Evolutionary conservation across 2,888 invertebrate genomes (phyloP), one percentile per base, ranked within the genome.

Genomic region (Agapostemon virescens): DNA sequence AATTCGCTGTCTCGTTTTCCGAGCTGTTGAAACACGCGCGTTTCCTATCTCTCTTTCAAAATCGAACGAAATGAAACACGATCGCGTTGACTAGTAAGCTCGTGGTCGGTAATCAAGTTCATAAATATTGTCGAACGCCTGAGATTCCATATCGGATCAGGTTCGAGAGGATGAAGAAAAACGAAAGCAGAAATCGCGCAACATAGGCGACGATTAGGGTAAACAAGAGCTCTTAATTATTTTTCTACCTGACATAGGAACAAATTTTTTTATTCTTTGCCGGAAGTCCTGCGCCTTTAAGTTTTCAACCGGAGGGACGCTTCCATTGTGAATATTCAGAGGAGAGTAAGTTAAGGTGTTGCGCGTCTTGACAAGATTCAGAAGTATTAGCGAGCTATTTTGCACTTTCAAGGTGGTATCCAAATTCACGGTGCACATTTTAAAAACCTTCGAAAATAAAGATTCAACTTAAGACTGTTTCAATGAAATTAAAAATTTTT

Each of bases 31-130:
- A 2, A 58, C 58, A 58, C 58, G 30, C 7, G 58, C 17, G 30
- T 20, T 20, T 58, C 30, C 61, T 30, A 9, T 2, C 30, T 61
- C 20, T 5, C 61, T 30, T 33, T 20, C 9, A 33, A 61, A 33
- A 61, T 30, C 30, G 61, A 61, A 20, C 33, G 20, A 33, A 9
- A 33, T 30, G 33, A 61, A 33, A 33, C 61, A 2, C 61, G 61
- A 61, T 61, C 61, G 30, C 33, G 30, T 33, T 33, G 33, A 33
- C 33, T 61, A 61, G 33, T 61, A 33, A 61, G 33, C 61, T 61
- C 20, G 61, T 61, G 20, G 61, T 33, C 33, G 1, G 20, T 33
- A 33, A 30, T 61, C 20, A 30, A 61, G 61, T 30, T 58, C 58
- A 58, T 58, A 58, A 58, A 58, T 58, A 58, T 58, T 2, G 58